Base-by-base conservation (phyloP, 2,797 vertebrate species). In the Diplodus sargus region DNA sequence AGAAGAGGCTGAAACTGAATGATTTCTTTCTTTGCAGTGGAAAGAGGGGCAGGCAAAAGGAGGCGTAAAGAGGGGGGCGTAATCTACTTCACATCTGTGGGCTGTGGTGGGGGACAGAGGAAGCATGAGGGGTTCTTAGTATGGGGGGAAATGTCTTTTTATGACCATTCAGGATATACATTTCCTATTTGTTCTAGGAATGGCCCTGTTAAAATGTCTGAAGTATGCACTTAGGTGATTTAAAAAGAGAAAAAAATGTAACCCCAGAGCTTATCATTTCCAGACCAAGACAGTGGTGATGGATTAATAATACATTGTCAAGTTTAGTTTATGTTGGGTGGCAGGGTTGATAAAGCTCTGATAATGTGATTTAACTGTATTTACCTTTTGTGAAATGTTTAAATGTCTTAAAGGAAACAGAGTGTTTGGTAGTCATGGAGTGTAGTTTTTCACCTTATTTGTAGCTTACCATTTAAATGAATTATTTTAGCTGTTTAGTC, bases 11-110 rank as follows among this genome's bases (percentile, higher is more conserved):
- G 70, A 87, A 88, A 89, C 86, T 94, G 83, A 95, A 95, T 91
- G 92, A 92, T 92, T 93, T 94, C 91, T 94, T 95, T 94, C 92
- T 95, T 91, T 93, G 81, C 85, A 79, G 90, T 88, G 74, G 83
- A 91, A 91, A 90, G 81, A 89, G 90, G 86, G 86, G 84, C 80
- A 71, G 85, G 81, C 56, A 72, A 70, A 76, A 72, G 81, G 81
- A 85, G 82, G 82, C 77, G 79, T 72, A 42, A 73, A 73, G 81
- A 78, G 63, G 79, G 82, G 34, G 77, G 78, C 65, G 77, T 94
- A 93, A 95, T 94, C 79, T 91, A 92, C 84, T 94, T 91, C 91
- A 93, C 95, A 96, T 95, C 88, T 96, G 94, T 83, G 77, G 75
- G 81, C 76, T 83, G 30, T 85, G 89, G 82, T 74, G 72, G 76